Base-by-base conservation (phyloP, 2,797 vertebrate genomes). In the Semotilus atromaculatus region DNA sequence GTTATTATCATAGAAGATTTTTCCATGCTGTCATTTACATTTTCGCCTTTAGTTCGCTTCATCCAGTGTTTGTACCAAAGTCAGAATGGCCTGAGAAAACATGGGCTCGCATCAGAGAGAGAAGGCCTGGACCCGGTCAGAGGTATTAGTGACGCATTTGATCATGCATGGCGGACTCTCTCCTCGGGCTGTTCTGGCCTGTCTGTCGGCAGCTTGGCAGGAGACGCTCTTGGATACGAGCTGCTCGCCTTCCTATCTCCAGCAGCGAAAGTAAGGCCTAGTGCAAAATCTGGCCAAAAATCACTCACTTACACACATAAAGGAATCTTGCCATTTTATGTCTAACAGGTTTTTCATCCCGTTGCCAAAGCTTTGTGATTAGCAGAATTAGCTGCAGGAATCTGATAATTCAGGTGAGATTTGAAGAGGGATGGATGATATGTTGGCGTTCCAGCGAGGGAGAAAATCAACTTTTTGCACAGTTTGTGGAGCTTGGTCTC, bases 131-230 rank as follows among this genome's bases (percentile, higher is more conserved):
- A 82, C 73, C 77, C 83, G 81, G 83, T 88, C 84, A 82, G 62
- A 72, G 68, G 86, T 81, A 88, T 89, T 87, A 90, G 84, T 67
- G 68, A 80, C 67, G 40, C 79, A 86, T 89, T 86, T 86, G 84
- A 85, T 89, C 80, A 89, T 75, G 83, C 86, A 62, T 82, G 77
- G 77, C 21, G 82, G 84, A 90, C 85, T 74, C 60, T 77, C 71
- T 88, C 88, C 86, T 81, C 64, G 58, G 88, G 80, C 86, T 86
- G 58, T 75, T 85, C 85, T 86, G 86, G 83, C 86, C 75, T 36
- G 48, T 72, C 74, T 75, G 48, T n/a, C 13, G 55, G 60, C 85
- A 85, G 64, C 75, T 86, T 88, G 88, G 83, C 87, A 83, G 23
- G 36, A 70, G 36, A 1, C 21, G 3, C 58, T 48, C n/a, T 80